These are phyloP conservation scores for Drosophila erecta DNA, from an alignment of 1,140 invertebrate species.

Conservation along the genomic window DNA sequence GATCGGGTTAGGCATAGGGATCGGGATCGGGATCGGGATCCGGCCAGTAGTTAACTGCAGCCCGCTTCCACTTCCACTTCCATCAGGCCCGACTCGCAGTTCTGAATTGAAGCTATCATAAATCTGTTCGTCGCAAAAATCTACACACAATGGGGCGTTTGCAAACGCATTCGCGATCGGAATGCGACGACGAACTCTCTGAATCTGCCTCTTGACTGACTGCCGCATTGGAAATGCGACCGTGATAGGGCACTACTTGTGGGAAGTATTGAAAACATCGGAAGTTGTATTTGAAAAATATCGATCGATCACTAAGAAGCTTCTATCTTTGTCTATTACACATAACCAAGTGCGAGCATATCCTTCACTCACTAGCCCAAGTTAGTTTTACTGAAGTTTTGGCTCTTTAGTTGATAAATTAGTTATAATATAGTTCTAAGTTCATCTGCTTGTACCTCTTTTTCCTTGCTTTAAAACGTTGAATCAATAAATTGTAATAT, in stretches of 20 bases:
- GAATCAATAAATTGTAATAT: too few relatives aligned
- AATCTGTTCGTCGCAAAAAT: conserved; percentile 83
- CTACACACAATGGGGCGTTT: conserved; percentile 84
- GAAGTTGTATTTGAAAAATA: background rate
- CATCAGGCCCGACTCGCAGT: conserved; percentile 32
- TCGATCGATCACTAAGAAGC: too few relatives aligned
- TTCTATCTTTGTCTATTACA: too few relatives aligned
- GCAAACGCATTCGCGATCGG: conserved; percentile 81
- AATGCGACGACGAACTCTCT: conserved; percentile 61
- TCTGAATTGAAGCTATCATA: conserved; percentile 78
- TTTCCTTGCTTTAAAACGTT: too few relatives aligned
- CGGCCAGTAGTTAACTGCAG: conserved; percentile 23
- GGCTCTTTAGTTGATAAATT: too few relatives aligned
- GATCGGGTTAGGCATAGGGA: conserved; percentile 2
- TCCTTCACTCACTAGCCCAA: too few relatives aligned
- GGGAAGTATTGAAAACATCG: background rate
- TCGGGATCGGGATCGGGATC: conserved; percentile 1
- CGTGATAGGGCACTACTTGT: conserved; percentile 10
- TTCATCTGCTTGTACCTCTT: too few relatives aligned
- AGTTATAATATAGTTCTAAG: too few relatives aligned
- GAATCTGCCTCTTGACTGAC: conserved; percentile 60
- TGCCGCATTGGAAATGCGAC: conserved; percentile 31
- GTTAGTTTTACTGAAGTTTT: too few relatives aligned
- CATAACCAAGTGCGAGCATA: too few relatives aligned
- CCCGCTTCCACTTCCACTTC: conserved; percentile 31